Conservation (phyloP, 2,888 invertebrate species). For the Neoitamus cyanurus region DNA sequence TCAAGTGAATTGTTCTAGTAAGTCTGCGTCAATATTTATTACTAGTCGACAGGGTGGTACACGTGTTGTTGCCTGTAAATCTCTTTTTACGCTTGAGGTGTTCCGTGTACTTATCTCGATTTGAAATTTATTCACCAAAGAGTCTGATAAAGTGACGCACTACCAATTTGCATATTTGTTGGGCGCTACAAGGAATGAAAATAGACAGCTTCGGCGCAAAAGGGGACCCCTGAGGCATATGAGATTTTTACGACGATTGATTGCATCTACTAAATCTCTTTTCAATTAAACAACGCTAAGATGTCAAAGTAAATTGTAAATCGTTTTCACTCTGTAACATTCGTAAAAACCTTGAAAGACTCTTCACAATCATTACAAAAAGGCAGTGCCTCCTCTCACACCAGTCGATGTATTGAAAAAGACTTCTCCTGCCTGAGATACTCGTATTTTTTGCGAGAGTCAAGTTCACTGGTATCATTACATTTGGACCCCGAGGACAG, state of each 20-base stretch:
- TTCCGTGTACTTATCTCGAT: background rate
- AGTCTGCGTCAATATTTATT: background rate
- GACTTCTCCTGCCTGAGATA: background rate
- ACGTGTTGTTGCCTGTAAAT: background rate
- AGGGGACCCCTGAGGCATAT: background rate
- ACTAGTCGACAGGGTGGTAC: background rate
- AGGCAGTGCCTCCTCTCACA: background rate
- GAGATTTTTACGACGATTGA: background rate
- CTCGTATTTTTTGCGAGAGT: background rate
- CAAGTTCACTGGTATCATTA: background rate
- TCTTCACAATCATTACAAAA: background rate
- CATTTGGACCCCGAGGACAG: background rate
- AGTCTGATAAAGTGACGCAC: background rate
- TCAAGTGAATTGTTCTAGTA: background rate
- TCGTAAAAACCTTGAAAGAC: background rate
- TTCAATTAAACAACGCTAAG: background rate
- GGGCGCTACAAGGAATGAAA: background rate
- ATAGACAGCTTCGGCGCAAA: background rate
- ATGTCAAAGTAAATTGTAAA: background rate
- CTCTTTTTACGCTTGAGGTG: background rate
- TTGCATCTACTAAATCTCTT: background rate
- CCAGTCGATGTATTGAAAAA: background rate
- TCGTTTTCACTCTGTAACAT: background rate
- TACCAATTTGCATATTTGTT: background rate
- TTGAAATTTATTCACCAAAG: background rate